Percentiles rank a stretch among this genome's conserved stretches.
Conservation (phyloP, 2,888 invertebrate genomes). For the Ptilodon capucinus region DNA sequence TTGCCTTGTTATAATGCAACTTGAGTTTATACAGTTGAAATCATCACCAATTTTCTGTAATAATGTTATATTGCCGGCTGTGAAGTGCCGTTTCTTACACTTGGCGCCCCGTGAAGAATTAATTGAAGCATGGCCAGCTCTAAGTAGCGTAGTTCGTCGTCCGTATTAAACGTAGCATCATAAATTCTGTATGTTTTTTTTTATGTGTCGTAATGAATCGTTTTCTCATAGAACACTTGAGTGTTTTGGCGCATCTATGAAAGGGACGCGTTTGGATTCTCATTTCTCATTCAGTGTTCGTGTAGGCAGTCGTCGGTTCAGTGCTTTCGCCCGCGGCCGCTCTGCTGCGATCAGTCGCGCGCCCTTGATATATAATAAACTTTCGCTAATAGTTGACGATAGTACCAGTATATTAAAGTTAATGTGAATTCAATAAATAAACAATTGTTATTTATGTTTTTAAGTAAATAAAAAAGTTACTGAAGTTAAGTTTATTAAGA, state of each 20-base stretch:
- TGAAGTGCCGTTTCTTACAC: neutral
- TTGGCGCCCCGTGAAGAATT: neutral
- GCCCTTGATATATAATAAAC: conserved; percentile 12
- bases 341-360: conserved; percentile 13
- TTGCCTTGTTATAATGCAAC: neutral
- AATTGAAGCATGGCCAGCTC: neutral
- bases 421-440: conserved; percentile 3
- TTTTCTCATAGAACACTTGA: neutral
- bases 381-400: conserved; percentile 7
- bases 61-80: neutral
- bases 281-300: conserved; percentile 54
- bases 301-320: conserved; percentile 42
- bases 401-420: conserved; percentile 1
- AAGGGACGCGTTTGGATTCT: conserved; percentile 47
- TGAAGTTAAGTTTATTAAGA: conserved; percentile 1
- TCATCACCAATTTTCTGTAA: neutral
- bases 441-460: neutral
- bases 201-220: neutral
- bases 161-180: neutral
- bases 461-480: conserved; percentile 6
- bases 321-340: conserved; percentile 24
- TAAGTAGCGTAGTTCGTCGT: neutral
- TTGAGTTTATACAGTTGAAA: neutral
- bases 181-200: neutral
- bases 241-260: conserved; percentile 36